These are phyloP conservation scores for Furnarius figulus DNA, from an alignment of 2,113 vertebrate genomes.

Conservation along the genomic window DNA sequence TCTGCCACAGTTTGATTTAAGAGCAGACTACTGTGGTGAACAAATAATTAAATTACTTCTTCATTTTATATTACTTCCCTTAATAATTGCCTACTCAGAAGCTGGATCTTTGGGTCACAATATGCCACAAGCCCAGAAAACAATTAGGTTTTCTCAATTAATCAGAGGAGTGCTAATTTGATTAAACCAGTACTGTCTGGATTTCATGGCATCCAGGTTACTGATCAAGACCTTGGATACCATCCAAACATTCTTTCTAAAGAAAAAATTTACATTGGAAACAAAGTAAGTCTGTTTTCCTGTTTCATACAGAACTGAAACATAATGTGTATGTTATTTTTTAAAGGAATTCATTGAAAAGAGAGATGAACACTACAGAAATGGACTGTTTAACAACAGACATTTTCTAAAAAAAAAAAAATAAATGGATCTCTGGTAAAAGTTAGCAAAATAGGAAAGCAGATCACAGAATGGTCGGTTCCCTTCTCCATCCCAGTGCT, in stretches of 20 bases:
- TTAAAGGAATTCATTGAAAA: not conserved
- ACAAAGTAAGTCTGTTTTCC: not conserved
- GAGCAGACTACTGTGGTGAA: not conserved
- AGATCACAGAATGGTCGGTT: not conserved
- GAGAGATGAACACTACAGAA: not conserved
- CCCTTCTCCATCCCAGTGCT: not conserved
- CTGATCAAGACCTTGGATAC: not conserved
- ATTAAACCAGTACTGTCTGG: conserved; percentile 15
- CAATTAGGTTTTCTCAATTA: conserved; percentile 30
- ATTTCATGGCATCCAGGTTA: not conserved
- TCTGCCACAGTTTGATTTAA: not conserved
- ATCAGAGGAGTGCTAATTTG: conserved; percentile 21
- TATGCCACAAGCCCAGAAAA: conserved; percentile 25
- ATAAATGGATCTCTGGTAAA: not conserved
- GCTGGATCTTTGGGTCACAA: not conserved
- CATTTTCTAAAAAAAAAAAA: not conserved
- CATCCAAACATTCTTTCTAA: not conserved
- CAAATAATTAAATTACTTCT: not conserved
- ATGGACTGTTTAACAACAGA: not conserved
- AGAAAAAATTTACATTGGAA: not conserved
- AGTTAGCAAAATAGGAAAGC: not conserved
- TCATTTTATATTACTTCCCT: not conserved
- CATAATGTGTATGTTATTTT: not conserved
- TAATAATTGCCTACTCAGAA: conserved; percentile 25
- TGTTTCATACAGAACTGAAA: not conserved